Evolutionary conservation across 2,797 vertebrate genomes (phyloP).

Genomic region (Myripristis murdjan): DNA sequence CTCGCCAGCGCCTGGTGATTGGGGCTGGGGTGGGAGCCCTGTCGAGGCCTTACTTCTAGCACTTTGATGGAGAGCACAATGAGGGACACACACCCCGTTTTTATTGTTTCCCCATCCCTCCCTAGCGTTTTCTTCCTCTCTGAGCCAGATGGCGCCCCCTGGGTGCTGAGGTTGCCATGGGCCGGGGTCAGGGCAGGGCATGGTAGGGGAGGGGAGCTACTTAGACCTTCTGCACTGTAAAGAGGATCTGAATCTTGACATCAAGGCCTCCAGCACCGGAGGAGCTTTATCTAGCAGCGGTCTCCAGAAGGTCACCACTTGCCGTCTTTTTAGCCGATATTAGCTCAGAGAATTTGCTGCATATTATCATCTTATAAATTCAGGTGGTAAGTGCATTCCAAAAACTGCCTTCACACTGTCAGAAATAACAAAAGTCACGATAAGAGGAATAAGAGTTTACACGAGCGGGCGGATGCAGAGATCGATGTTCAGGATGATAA

Average conservation of each 20-base stretch:
- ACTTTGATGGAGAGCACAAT: constrained; percentile 89
- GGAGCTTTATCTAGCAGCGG: constrained; percentile 60
- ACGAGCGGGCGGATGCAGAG: constrained; percentile 55
- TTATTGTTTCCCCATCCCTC: constrained; percentile 79
- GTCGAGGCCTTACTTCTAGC: constrained; percentile 79
- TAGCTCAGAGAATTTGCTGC: constrained; percentile 40
- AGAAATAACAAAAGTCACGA: constrained; percentile 49
- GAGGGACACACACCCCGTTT: constrained; percentile 74
- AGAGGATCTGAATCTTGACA: constrained; percentile 77
- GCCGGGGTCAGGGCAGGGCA: constrained; percentile 79
- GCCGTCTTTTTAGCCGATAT: constrained; percentile 58
- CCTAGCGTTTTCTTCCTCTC: constrained; percentile 72
- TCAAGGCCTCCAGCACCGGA: constrained; percentile 74
- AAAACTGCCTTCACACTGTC: constrained; percentile 48
- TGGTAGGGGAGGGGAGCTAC: constrained; percentile 75
- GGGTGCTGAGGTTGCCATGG: constrained; percentile 79
- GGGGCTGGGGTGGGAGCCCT: constrained; percentile 76
- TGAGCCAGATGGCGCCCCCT: constrained; percentile 88
- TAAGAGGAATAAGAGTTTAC: constrained; percentile 59
- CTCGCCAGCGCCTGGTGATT: constrained; percentile 84
- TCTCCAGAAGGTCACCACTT: constrained; percentile 59
- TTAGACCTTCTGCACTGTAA: constrained; percentile 76
- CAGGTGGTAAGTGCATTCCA: constrained; percentile 44
- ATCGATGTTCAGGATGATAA: constrained; percentile 39
- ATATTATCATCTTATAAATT: constrained; percentile 48